A percentile compares a stretch with the other conserved stretches of the same genome.
These are phyloP conservation scores for Amiota minor DNA, from an alignment of 2,888 invertebrate genomes.

Conservation along the genomic window DNA sequence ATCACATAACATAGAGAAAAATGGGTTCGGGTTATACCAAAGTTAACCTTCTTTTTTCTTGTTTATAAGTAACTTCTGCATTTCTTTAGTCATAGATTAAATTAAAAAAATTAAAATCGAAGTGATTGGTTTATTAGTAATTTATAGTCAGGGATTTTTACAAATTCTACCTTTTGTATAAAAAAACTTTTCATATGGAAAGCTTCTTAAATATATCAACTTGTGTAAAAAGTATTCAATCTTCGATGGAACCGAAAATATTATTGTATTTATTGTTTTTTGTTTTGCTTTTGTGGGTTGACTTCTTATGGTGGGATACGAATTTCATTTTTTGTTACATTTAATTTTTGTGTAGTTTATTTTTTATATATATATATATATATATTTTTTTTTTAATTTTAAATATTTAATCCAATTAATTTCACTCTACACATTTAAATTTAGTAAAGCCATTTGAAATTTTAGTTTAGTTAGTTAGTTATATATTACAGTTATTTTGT, in stretches of 20 bases:
- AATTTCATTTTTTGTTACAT: slow-evolving; percentile 47
- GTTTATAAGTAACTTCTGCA: too few species aligned
- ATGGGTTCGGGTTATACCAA: too few species aligned
- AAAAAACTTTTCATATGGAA: too few species aligned
- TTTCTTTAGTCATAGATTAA: too few species aligned
- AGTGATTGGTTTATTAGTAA: too few species aligned
- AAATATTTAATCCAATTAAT: slow-evolving; percentile 30
- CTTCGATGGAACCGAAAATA: neutral
- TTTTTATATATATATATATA: slow-evolving; percentile 32
- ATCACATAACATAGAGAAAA: too few species aligned
- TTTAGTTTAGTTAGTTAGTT: slow-evolving; percentile 20
- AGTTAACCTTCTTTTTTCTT: too few species aligned
- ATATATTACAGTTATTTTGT: slow-evolving; percentile 51
- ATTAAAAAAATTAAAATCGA: too few species aligned
- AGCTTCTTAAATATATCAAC: too few species aligned
- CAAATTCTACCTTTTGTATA: neutral
- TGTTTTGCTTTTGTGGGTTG: slow-evolving; percentile 52
- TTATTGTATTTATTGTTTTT: neutral
- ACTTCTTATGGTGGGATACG: slow-evolving; percentile 62
- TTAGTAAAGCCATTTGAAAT: slow-evolving; percentile 25
- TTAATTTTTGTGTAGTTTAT: slow-evolving; percentile 36
- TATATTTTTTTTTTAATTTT: slow-evolving; percentile 19
- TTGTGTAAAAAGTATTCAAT: neutral
- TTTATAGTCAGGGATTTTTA: too few species aligned
- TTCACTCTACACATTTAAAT: slow-evolving; percentile 32